Evolutionary conservation across 2,113 vertebrate genomes (phyloP).

Genomic region (Centropus unirufus): DNA sequence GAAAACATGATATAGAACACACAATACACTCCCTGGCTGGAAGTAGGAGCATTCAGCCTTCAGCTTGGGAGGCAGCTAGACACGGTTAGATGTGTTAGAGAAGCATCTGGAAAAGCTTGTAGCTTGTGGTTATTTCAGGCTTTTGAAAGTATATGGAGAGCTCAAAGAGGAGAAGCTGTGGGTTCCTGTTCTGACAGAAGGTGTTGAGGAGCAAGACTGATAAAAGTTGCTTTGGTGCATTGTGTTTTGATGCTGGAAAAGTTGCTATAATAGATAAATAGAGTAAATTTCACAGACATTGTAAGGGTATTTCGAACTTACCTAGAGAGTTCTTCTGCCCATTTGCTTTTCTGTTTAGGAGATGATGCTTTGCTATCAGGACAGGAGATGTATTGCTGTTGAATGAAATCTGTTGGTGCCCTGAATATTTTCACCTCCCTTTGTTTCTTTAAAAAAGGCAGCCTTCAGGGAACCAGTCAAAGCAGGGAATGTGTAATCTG

Average conservation of each 20-base stretch:
- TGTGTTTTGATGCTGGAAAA: background rate
- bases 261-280: background rate
- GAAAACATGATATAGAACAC: background rate
- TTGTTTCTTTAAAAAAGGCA: background rate
- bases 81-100: background rate
- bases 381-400: background rate
- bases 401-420: background rate
- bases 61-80: background rate
- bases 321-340: background rate
- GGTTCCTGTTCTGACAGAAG: background rate
- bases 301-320: background rate
- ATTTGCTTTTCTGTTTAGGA: background rate
- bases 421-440: background rate
- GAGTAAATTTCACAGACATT: rapidly evolving
- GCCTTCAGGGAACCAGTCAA: background rate
- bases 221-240: background rate
- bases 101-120: background rate
- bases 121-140: background rate
- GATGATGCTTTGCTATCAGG: background rate
- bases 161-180: background rate
- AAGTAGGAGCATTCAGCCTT: background rate
- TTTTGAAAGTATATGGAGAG: background rate
- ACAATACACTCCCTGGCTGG: background rate
- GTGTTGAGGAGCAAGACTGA: background rate
- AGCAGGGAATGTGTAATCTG: background rate